Percentiles rank a stretch among this genome's conserved stretches.
Evolutionary conservation across 2,888 invertebrate genomes (phyloP).

Genomic region (Adineta ricciae): DNA sequence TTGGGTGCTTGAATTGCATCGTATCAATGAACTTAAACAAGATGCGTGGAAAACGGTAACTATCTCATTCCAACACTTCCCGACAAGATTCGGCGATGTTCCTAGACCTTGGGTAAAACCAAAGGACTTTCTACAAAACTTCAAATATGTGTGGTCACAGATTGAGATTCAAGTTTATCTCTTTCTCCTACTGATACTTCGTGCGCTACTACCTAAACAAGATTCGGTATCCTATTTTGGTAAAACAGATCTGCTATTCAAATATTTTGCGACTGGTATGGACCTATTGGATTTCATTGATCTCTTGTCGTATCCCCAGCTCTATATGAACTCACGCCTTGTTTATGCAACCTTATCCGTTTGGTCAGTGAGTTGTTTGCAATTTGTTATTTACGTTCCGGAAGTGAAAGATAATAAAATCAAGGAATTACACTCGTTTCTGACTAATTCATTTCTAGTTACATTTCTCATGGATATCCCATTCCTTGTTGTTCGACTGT

Average conservation of each 20-base stretch:
- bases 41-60: background rate
- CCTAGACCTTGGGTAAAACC: background rate
- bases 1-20: conserved; percentile 29
- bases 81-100: background rate
- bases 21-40: conserved; percentile 20
- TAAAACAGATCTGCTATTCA: conserved; percentile 27
- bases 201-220: conserved; percentile 29
- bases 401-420: conserved; percentile 18
- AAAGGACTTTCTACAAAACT: conserved; percentile 22
- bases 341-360: conserved; percentile 26
- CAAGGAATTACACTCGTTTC: conserved; percentile 26
- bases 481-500: conserved; percentile 11
- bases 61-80: background rate
- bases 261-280: conserved; percentile 29
- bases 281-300: conserved; percentile 30
- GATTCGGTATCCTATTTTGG: conserved; percentile 20
- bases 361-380: conserved; percentile 25
- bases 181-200: conserved; percentile 27
- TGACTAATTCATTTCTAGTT: conserved; percentile 25
- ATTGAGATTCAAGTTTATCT: conserved; percentile 31
- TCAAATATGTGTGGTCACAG: conserved; percentile 32
- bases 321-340: conserved; percentile 8
- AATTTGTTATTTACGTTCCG: conserved; percentile 30
- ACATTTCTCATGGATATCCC: conserved; percentile 28
- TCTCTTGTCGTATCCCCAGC: conserved; percentile 21